Evolutionary conservation across 1,140 invertebrate species (phyloP), one percentile per base, ranked within the genome.

Genomic region (Drosophila pseudoananassae): DNA sequence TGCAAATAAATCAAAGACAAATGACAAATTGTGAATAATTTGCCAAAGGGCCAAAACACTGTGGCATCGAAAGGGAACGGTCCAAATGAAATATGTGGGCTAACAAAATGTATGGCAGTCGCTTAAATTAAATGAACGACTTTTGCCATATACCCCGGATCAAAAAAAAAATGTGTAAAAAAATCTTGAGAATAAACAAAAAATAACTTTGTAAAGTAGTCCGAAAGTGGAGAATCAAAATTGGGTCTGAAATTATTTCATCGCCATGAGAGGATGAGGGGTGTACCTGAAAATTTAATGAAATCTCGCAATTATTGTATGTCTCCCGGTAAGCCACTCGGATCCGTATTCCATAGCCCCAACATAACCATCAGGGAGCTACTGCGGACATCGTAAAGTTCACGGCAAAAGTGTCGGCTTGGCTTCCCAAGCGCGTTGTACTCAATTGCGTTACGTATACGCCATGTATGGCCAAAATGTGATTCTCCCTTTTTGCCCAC

Each of bases 11-110:
- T 88, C 83, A 88, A 88, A 88, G 83, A 88, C 83, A 89, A 88
- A 88, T 88, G 83, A 88, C 83, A 88, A 88, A 88, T 88, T 88
- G 83, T 88, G 83, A 88, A 88, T 88, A 88, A 88, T 88, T 88
- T 88, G 83, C 83, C 83, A 88, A 74, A 73, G 75, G 71, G 64
- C 78, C 75, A 88, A 77, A 83, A 82, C 74, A 76, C 40, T 38
- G 36, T 47, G 58, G 31, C 17, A 51, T 43, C 25, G 29, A 14
- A 17, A n/a, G 53, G 23, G 25, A 43, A 43, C 29, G 29, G 47
- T 27, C 27, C 59, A 61, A 85, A 63, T 88, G 76, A 88, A 88
- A 88, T 88, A 88, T 88, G 64, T 88, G 71, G 71, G 60, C 78
- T 73, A 79, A 66, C 71, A 88, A 79, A 88, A 88, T 88, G 68